Percentiles rank a stretch among this genome's conserved stretches.
Evolutionary conservation across 2,888 invertebrate genomes (phyloP).

Genomic region (Pecten maximus): DNA sequence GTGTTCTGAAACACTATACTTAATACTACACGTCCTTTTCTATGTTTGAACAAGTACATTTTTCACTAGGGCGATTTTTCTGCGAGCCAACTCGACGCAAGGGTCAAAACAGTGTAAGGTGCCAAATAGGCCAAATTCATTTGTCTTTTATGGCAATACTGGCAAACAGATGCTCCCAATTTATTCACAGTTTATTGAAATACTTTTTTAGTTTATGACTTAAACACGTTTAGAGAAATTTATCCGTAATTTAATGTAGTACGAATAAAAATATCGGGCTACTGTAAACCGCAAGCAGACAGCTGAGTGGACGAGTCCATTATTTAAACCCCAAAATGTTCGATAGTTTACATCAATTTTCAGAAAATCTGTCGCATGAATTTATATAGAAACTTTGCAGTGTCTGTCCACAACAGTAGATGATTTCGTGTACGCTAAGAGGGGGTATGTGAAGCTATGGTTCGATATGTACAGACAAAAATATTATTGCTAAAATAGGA

Average conservation of each 20-base stretch:
- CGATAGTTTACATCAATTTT: not conserved
- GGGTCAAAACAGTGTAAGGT: slow-evolving; percentile 13
- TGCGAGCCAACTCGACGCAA: not conserved
- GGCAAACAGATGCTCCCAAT: not conserved
- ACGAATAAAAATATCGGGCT: not conserved
- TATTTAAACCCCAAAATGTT: slow-evolving; percentile 39
- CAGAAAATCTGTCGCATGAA: not conserved
- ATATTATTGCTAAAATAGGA: slow-evolving; percentile 30
- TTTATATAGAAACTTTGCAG: not conserved
- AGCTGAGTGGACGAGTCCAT: slow-evolving; percentile 57
- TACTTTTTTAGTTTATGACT: not conserved
- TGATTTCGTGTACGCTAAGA: too few species aligned
- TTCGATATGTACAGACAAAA: not conserved
- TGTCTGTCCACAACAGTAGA: not conserved
- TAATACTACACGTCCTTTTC: not conserved
- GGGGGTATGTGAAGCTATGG: not conserved
- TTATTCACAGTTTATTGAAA: not conserved
- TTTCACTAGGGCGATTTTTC: not conserved
- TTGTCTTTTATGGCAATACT: not conserved
- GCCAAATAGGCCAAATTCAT: not conserved
- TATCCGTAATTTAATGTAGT: not conserved
- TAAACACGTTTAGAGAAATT: not conserved
- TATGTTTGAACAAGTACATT: not conserved
- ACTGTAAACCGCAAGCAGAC: slow-evolving; percentile 42
- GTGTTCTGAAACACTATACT: not conserved